Percentiles rank a stretch among this genome's conserved stretches.
Evolutionary conservation across 2,113 vertebrate genomes (phyloP).

Genomic region (Nesoenas mayeri): DNA sequence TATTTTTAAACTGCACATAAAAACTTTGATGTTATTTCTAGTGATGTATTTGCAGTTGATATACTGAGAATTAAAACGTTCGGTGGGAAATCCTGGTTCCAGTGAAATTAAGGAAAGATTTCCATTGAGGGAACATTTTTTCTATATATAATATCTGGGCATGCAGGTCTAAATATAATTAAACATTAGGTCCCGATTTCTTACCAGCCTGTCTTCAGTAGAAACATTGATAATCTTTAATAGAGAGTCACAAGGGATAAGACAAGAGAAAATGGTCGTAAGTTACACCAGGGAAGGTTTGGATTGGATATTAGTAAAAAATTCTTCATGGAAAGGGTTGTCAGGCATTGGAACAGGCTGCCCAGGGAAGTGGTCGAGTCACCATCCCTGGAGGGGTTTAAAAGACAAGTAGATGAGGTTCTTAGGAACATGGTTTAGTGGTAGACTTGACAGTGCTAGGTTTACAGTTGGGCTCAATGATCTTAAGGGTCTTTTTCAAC

Average conservation of each 20-base stretch:
- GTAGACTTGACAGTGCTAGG: too few relatives aligned
- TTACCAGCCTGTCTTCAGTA: background rate
- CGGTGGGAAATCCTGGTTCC: background rate
- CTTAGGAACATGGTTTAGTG: too few relatives aligned
- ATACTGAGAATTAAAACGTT: background rate
- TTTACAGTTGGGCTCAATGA: too few relatives aligned
- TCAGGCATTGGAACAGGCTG: too few relatives aligned
- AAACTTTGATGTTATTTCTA: background rate
- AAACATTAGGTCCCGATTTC: background rate
- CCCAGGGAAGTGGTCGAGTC: too few relatives aligned
- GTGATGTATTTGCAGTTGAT: background rate
- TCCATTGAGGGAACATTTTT: background rate
- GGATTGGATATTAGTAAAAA: too few relatives aligned
- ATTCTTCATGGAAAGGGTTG: too few relatives aligned
- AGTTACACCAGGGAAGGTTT: too few relatives aligned
- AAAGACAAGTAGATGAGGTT: too few relatives aligned
- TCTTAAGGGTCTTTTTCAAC: too few relatives aligned
- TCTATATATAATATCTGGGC: background rate
- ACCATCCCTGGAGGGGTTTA: too few relatives aligned
- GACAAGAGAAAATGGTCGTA: too few relatives aligned
- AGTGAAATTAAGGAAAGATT: background rate
- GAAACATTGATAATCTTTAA: background rate
- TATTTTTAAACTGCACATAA: background rate
- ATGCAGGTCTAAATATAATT: background rate
- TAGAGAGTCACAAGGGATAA: background rate